Conservation (phyloP, 2,888 invertebrate genomes). For the Trachelus iudaicus region DNA sequence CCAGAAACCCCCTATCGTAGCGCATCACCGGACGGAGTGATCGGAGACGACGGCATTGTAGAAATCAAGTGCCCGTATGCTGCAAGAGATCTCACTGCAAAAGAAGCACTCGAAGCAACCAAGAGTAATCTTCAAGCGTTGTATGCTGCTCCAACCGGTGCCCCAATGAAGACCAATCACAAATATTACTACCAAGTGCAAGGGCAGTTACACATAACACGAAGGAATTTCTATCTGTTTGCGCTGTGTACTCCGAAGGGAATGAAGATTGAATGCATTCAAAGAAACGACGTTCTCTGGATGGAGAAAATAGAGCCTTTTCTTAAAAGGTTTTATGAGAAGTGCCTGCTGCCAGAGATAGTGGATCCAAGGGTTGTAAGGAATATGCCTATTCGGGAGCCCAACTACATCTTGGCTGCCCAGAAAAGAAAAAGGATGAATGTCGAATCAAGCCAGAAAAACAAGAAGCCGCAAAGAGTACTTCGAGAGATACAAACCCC, state of each 20-base stretch:
- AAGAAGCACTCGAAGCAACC: constrained; percentile 14
- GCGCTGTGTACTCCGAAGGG: constrained; percentile 31
- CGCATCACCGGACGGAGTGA: constrained; percentile 37
- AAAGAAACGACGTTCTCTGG: constrained; percentile 33
- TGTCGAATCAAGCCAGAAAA: too few relatives aligned
- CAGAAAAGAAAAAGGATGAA: neutral
- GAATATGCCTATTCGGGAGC: constrained; percentile 29
- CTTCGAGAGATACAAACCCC: too few relatives aligned
- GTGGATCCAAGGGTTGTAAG: constrained; percentile 29
- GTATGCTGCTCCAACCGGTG: constrained; percentile 12
- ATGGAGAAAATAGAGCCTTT: constrained; percentile 23
- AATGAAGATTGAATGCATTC: constrained; percentile 24
- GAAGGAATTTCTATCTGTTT: constrained; percentile 33
- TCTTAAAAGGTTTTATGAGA: constrained; percentile 28
- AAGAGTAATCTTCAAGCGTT: constrained; percentile 9
- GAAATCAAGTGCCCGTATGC: constrained; percentile 37
- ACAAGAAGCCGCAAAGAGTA: too few relatives aligned
- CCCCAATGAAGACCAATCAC: constrained; percentile 24
- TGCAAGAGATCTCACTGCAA: constrained; percentile 22
- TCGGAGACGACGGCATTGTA: constrained; percentile 32
- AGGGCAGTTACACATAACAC: constrained; percentile 36
- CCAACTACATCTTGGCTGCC: constrained; percentile 22
- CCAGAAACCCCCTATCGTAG: constrained; percentile 24
- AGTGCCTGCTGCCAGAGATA: constrained; percentile 39
- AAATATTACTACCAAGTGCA: constrained; percentile 35